Evolutionary conservation across 1,140 invertebrate genomes (phyloP), one percentile per base, ranked within the genome.

Genomic region (Tyrophagus putrescentiae): DNA sequence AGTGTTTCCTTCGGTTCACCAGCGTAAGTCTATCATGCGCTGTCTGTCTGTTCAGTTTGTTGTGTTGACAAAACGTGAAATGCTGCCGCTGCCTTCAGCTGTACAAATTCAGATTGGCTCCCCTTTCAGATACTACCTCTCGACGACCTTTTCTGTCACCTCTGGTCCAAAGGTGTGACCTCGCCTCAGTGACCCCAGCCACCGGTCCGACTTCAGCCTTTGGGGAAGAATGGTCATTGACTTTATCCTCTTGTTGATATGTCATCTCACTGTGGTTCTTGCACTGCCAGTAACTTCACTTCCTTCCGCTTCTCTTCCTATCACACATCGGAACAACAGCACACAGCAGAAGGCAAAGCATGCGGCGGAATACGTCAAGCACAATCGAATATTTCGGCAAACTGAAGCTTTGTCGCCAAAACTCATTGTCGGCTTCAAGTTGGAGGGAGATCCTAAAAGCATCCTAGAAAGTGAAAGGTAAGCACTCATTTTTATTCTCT

Each of bases 401-500:
- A 21, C 45, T 13, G 6, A 48, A 48, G 21, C 9, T 25, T 6
- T 7, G 45, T 13, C 23, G 7, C 18, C 45, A 7, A 6, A 29
- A 21, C 7, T 48, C 21, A 54, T 54, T 23, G 25, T 13, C 39
- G 52, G 52, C n/a, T 54, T 54, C 25, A 13, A 27, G n/a, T 54
- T 54, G 25, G 25, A 27, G n/a, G 52, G 52, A n/a, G 52, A 54
- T 54, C 3, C 25, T 4, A 54, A 29, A 13, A 27, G 13, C 39
- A 54, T 54, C 13, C n/a, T 54, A 18, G n/a, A 16, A 9, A 54
- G 25, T 54, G 52, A 33, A 23, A 18, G 25, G 52, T 54, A 54
- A 18, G 52, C n/a, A 32, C 32, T 54, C 4, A 54, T 54, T 25
- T 27, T 52, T 3, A 33, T 54, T 32, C 18, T 5, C 16, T 53